phyloP scores from a whole-genome alignment of 1,140 invertebrate genomes.

The Mactra quadrangularis region DNA sequence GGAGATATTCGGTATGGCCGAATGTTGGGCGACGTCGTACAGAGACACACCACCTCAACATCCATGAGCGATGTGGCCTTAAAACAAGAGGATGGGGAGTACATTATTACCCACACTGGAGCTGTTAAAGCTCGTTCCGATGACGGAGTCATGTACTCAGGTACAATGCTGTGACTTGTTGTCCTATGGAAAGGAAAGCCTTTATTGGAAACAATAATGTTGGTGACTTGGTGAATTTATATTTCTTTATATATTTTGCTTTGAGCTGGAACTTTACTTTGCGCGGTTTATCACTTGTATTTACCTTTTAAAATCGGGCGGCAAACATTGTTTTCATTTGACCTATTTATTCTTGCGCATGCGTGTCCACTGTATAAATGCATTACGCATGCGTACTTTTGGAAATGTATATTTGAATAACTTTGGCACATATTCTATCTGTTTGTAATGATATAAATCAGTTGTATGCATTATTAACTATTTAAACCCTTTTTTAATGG shows the following conservation, averaged over 20 bases:
- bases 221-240: slow-evolving; percentile 6
- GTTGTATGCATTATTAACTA: too few species aligned
- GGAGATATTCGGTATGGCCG: slow-evolving; percentile 59
- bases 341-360: too few species aligned
- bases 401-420: too few species aligned
- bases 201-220: neutral
- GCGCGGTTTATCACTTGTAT: too few species aligned
- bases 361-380: too few species aligned
- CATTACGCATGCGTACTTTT: too few species aligned
- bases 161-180: slow-evolving; percentile 35
- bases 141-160: slow-evolving; percentile 75
- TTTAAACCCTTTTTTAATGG: too few species aligned
- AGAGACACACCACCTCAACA: slow-evolving; percentile 67
- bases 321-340: too few species aligned
- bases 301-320: too few species aligned
- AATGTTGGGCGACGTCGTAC: slow-evolving; percentile 58
- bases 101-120: slow-evolving; percentile 60
- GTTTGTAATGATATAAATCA: too few species aligned
- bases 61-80: slow-evolving; percentile 68
- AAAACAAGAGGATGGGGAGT: slow-evolving; percentile 61
- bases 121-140: slow-evolving; percentile 74
- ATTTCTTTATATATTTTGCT: neutral
- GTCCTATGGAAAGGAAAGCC: neutral
- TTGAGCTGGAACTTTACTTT: too few species aligned
- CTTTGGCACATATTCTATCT: too few species aligned